Conservation (phyloP, 2,797 vertebrate genomes). For the Tympanoctomys barrerae region DNA sequence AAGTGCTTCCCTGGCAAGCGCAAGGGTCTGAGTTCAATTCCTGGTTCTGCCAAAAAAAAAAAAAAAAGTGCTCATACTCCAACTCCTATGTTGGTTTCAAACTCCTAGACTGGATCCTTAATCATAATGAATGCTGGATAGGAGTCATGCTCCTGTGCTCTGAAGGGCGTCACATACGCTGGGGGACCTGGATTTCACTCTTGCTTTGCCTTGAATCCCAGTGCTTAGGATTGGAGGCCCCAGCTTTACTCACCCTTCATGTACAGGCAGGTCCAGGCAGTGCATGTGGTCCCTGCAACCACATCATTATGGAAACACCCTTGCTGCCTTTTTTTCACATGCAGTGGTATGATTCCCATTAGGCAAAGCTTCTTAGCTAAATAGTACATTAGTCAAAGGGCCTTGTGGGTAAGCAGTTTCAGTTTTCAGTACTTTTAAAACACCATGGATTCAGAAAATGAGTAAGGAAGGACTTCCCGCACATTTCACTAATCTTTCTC, state of each 20-base stretch:
- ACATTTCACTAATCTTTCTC: conserved; percentile 53
- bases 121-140: neutral
- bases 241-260: neutral
- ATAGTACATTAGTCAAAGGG: conserved; percentile 43
- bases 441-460: conserved; percentile 12
- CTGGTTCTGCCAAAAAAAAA: too few species aligned
- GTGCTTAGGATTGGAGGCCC: neutral
- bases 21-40: too few species aligned
- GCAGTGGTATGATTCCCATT: neutral
- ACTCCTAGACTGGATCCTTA: neutral
- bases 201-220: neutral
- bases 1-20: too few species aligned
- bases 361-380: conserved; percentile 51
- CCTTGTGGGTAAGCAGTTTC: conserved; percentile 46
- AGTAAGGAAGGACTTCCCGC: conserved; percentile 67
- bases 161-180: neutral
- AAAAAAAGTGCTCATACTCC: neutral
- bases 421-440: conserved; percentile 52
- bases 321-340: neutral
- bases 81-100: neutral
- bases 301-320: neutral
- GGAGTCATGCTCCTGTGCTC: neutral
- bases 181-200: neutral
- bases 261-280: conserved; percentile 2
- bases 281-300: neutral